These are phyloP conservation scores for Parnassius orleans DNA, from an alignment of 2,888 invertebrate genomes.

Conservation along the genomic window DNA sequence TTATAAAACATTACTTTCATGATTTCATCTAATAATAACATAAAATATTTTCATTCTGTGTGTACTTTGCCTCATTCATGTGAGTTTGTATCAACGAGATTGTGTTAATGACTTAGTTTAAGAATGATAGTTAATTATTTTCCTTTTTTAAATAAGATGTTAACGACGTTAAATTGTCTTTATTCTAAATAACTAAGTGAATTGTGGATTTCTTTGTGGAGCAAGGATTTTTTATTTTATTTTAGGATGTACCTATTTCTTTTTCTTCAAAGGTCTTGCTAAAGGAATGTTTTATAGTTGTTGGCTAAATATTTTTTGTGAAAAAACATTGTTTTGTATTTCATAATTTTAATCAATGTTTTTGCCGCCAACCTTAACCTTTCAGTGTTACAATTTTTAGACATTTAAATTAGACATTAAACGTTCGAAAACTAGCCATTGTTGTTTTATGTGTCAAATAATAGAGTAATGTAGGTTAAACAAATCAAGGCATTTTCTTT, in stretches of 20 bases:
- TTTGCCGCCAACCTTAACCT: slow-evolving; percentile 29
- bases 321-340: slow-evolving; percentile 37
- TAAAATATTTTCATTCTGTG: not conserved
- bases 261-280: slow-evolving; percentile 48
- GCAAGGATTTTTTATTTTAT: slow-evolving; percentile 57
- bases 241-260: slow-evolving; percentile 32
- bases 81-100: slow-evolving; percentile 50
- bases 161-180: slow-evolving; percentile 23
- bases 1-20: too few species aligned
- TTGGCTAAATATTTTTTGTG: slow-evolving; percentile 40
- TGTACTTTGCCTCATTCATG: slow-evolving; percentile 14
- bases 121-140: slow-evolving; percentile 45
- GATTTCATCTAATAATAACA: too few species aligned
- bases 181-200: slow-evolving; percentile 27
- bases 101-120: slow-evolving; percentile 37
- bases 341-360: not conserved
- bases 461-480: not conserved
- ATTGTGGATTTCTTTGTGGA: slow-evolving; percentile 44
- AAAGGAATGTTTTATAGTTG: slow-evolving; percentile 62
- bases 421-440: slow-evolving; percentile 26
- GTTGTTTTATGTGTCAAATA: slow-evolving; percentile 28
- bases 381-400: slow-evolving; percentile 40
- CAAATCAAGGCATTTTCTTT: not conserved
- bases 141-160: slow-evolving; percentile 32
- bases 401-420: slow-evolving; percentile 35